phyloP scores from a whole-genome alignment of 2,797 vertebrate species.

The Neomorphus geoffroyi region DNA sequence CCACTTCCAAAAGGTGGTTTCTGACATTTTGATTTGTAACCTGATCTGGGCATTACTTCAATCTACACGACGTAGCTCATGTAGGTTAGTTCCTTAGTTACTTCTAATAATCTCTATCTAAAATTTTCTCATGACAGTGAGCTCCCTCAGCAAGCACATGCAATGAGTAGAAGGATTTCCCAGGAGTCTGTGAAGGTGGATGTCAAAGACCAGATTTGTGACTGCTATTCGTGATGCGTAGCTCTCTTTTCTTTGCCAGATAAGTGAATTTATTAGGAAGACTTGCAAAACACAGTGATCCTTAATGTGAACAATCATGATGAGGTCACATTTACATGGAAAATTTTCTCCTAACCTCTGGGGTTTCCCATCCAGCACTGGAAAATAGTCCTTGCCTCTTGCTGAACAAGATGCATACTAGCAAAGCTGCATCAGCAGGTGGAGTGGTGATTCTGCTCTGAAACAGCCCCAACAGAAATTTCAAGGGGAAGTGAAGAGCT shows the following conservation, averaged over 20 bases:
- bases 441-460: neutral
- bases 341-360: constrained; percentile 29
- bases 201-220: neutral
- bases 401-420: neutral
- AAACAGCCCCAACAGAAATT: constrained; percentile 17
- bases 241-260: neutral
- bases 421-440: neutral
- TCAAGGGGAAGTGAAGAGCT: constrained; percentile 26
- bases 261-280: constrained; percentile 37
- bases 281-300: constrained; percentile 30
- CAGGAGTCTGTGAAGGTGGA: neutral
- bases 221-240: rapidly evolving
- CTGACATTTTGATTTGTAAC: neutral
- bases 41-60: neutral
- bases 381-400: neutral
- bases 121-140: rapidly evolving
- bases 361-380: neutral
- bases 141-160: rapidly evolving
- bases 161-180: neutral
- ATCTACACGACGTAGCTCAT: neutral
- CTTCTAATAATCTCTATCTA: neutral
- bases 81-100: neutral
- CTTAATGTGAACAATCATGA: neutral
- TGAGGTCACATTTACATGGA: constrained; percentile 45
- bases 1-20: neutral